Evolutionary conservation across 2,888 invertebrate species (phyloP), one percentile per base, ranked within the genome.

Genomic region (Blastobasis adustella): DNA sequence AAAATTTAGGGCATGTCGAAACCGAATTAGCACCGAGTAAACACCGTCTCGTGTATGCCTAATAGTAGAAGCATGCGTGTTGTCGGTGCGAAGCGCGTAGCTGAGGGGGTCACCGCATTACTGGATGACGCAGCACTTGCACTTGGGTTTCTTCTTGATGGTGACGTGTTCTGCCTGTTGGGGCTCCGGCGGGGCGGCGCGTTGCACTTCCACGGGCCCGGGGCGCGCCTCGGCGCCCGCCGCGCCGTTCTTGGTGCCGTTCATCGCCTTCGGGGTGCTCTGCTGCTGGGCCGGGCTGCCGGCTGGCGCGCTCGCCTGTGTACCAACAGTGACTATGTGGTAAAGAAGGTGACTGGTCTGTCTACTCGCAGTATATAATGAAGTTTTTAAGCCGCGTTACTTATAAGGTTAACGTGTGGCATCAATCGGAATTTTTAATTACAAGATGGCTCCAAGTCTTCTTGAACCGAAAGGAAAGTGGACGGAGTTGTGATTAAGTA

Each of bases 71-170:
- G 76, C 79, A 65, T 61, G 74, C 66, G 72, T 74, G 69, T 76
- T 76, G 73, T 74, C 67, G 74, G 78, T 69, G 69, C 63, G 59
- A 63, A 59, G 61, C 58, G 55, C 51, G 52, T 46, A n/a, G 37
- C 52, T 51, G 40, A 4, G 37, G 48, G 10, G 37, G 45, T 0
- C 6, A 46, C 50, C 42, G 49, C 49, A 46, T 92, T 95, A 96
- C 93, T 96, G 96, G 81, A 96, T 91, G 79, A 95, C 95, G 91
- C 97, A 97, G 91, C 97, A 97, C 84, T 95, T 94, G 92, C 96
- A 96, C 90, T 96, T 96, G 86, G 95, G 95, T 90, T 96, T 97
- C 91, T 97, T 97, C 91, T 97, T 96, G 78, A 97, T 92, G 77
- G 95, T 94, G 74, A 97, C 95, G 83, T 95, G 96, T 83, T 97